phyloP scores from a whole-genome alignment of 1,140 invertebrate genomes.

The Drosophila seguyi region DNA sequence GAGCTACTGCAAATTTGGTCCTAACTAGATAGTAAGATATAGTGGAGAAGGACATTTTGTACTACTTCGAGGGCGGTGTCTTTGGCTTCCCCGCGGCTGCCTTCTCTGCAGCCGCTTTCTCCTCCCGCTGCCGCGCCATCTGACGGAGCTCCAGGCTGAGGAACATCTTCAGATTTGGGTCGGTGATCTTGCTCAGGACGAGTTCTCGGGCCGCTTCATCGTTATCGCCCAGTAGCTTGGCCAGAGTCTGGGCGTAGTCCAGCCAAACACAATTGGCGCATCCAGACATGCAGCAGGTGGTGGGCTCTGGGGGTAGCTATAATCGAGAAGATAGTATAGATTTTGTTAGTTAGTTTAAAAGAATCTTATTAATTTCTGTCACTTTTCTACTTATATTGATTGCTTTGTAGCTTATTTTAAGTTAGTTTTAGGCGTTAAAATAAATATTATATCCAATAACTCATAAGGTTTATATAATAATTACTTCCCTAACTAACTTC shows the following conservation, averaged over 20 bases:
- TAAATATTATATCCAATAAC: too few species aligned
- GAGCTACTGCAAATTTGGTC: conserved; percentile 41
- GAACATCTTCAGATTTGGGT: conserved; percentile 93
- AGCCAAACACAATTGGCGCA: conserved; percentile 98
- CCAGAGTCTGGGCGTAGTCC: conserved; percentile 94
- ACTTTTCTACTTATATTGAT: neutral
- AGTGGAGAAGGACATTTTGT: neutral
- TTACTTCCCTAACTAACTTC: too few species aligned
- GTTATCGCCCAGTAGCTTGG: conserved; percentile 89
- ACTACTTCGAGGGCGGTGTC: conserved; percentile 39
- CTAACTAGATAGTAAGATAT: conserved; percentile 21
- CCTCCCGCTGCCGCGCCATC: conserved; percentile 61
- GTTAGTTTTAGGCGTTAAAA: neutral
- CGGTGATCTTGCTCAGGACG: conserved; percentile 91
- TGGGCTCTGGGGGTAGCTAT: conserved; percentile 89
- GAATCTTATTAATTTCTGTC: neutral
- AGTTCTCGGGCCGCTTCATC: conserved; percentile 89
- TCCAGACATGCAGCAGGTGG: conserved; percentile 96
- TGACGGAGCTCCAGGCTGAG: conserved; percentile 90
- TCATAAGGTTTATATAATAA: too few species aligned
- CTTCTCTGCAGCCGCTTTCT: conserved; percentile 24
- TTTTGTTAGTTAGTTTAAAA: too few species aligned
- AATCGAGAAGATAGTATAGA: neutral
- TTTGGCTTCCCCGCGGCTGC: conserved; percentile 33
- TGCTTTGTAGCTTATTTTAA: neutral